phyloP scores from a whole-genome alignment of 2,797 vertebrate species.

The Rhinophrynus dorsalis region DNA sequence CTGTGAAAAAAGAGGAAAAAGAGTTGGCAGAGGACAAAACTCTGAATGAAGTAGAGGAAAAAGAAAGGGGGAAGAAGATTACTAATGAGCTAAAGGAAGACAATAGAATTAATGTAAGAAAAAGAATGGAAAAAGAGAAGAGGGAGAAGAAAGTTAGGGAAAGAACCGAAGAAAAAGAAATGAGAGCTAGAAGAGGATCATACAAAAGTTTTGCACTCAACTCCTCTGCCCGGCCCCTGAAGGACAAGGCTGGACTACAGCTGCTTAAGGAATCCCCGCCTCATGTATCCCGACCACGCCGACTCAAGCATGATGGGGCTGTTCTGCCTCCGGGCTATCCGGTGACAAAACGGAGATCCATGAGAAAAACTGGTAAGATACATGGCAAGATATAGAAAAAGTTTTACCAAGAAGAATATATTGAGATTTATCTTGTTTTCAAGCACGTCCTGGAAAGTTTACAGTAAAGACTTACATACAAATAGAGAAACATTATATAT shows the following conservation, averaged over 20 bases:
- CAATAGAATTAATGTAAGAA: background rate
- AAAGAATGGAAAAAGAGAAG: background rate
- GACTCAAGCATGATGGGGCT: background rate
- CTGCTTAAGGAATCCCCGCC: background rate
- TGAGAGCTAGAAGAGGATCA: background rate
- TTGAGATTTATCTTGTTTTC: too few relatives aligned
- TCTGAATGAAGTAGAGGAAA: background rate
- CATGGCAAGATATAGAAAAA: too few relatives aligned
- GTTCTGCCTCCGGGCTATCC: background rate
- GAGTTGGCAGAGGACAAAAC: background rate
- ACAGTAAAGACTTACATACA: too few relatives aligned
- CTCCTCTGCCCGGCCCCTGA: background rate
- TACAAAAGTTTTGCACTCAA: background rate
- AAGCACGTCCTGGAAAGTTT: too few relatives aligned
- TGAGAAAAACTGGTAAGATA: constrained; percentile 9
- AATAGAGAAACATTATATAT: too few relatives aligned
- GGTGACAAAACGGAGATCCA: background rate
- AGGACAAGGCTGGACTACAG: background rate
- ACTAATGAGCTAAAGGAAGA: background rate
- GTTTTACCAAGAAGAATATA: too few relatives aligned
- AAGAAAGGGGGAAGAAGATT: background rate
- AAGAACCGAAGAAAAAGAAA: background rate
- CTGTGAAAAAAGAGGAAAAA: constrained; percentile 5
- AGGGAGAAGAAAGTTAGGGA: background rate
- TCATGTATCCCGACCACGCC: background rate